phyloP scores from a whole-genome alignment of 1,140 invertebrate genomes.

The Platorchestia sp. region DNA sequence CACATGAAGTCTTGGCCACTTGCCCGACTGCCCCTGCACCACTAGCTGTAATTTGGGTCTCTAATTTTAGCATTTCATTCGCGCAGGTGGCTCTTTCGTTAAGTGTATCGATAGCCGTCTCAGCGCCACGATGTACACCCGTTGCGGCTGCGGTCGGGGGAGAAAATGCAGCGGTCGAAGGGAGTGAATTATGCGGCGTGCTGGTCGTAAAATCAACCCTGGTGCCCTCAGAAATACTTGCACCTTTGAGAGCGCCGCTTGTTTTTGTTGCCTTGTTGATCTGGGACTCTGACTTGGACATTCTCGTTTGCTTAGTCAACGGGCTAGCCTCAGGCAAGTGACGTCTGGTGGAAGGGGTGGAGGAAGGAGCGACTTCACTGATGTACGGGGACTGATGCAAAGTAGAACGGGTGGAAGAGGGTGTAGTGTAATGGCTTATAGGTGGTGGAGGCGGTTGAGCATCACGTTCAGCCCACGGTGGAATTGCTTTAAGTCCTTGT shows the following conservation, averaged over 20 bases:
- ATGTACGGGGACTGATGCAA: constrained; percentile 15
- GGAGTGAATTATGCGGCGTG: background rate
- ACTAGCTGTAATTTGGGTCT: constrained; percentile 39
- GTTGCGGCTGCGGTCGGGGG: background rate
- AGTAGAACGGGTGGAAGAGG: background rate
- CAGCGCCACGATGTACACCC: background rate
- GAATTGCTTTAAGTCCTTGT: constrained; percentile 23
- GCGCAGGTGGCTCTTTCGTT: constrained; percentile 23
- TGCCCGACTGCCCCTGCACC: constrained; percentile 16
- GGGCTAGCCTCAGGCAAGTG: constrained; percentile 28
- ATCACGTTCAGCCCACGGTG: constrained; percentile 62
- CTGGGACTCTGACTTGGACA: constrained; percentile 60
- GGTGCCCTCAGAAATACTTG: background rate
- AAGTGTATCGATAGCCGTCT: background rate
- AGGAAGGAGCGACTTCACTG: background rate
- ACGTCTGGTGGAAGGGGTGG: constrained; percentile 47
- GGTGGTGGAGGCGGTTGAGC: constrained; percentile 65
- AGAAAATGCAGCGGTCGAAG: constrained; percentile 39
- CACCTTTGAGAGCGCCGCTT: background rate
- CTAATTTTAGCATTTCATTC: constrained; percentile 44
- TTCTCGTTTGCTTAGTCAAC: constrained; percentile 58
- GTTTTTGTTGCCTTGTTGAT: constrained; percentile 53
- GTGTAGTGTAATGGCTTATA: constrained; percentile 32
- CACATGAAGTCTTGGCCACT: constrained; percentile 34
- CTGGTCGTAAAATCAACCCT: constrained; percentile 53